These are phyloP conservation scores for Mythimna ferrago DNA, from an alignment of 2,888 invertebrate genomes.

Conservation along the genomic window DNA sequence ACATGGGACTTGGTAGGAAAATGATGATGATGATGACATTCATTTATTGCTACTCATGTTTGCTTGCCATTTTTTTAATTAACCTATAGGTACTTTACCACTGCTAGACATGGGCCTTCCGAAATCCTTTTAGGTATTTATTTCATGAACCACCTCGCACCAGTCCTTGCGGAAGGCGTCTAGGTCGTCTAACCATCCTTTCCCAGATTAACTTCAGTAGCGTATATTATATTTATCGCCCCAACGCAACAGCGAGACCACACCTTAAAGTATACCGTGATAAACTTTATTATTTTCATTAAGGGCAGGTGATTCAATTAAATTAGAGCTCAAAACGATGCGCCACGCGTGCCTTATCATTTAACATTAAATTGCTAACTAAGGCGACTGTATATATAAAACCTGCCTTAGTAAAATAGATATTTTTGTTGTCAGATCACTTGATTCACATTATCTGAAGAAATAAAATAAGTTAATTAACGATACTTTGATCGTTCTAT, in stretches of 20 bases:
- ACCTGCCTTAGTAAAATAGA: conserved; percentile 22
- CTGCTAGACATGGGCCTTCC: too few relatives aligned
- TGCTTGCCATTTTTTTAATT: too few relatives aligned
- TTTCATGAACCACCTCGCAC: too few relatives aligned
- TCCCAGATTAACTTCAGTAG: too few relatives aligned
- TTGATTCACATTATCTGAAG: conserved; percentile 17
- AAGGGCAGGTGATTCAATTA: conserved; percentile 72
- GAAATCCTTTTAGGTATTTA: too few relatives aligned
- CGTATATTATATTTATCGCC: background rate
- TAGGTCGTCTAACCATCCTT: too few relatives aligned
- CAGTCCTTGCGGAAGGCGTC: too few relatives aligned
- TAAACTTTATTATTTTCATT: conserved; percentile 80
- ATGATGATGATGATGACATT: background rate
- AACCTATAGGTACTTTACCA: too few relatives aligned
- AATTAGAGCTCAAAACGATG: conserved; percentile 72
- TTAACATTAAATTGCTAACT: conserved; percentile 63
- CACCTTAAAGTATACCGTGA: conserved; percentile 60
- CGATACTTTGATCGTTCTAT: conserved; percentile 27
- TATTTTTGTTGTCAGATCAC: conserved; percentile 25
- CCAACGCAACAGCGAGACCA: conserved; percentile 3
- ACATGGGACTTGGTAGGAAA: background rate
- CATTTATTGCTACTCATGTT: background rate
- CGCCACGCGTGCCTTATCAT: conserved; percentile 76
- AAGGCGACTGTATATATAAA: conserved; percentile 42
- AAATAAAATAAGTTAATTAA: conserved; percentile 35